phyloP scores from a whole-genome alignment of 2,888 invertebrate genomes.

The Tricholauxania praeusta region DNA sequence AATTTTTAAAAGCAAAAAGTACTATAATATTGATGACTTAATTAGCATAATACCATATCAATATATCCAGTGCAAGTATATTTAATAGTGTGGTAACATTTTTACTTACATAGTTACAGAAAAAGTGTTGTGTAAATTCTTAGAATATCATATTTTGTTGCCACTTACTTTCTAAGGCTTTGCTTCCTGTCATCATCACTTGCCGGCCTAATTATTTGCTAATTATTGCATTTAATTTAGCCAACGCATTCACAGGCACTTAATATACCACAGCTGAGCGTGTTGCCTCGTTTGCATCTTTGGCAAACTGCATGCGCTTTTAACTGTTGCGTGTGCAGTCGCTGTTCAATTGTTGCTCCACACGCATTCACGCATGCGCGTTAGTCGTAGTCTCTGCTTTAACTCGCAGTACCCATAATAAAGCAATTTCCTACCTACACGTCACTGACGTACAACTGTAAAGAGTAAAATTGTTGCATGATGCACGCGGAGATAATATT shows the following conservation, averaged over 20 bases:
- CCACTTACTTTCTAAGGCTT: too few relatives aligned
- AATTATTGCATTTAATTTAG: constrained; percentile 17
- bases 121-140: too few relatives aligned
- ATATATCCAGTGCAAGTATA: too few relatives aligned
- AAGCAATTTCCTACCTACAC: constrained; percentile 61
- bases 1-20: too few relatives aligned
- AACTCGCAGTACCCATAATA: constrained; percentile 51
- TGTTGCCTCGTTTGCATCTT: too few relatives aligned
- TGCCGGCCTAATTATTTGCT: constrained; percentile 5
- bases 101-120: too few relatives aligned
- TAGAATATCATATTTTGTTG: too few relatives aligned
- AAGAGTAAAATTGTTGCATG: background rate
- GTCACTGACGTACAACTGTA: constrained; percentile 25
- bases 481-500: too few relatives aligned
- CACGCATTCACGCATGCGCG: constrained; percentile 23
- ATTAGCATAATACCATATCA: too few relatives aligned
- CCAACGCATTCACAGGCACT: constrained; percentile 17
- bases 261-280: constrained; percentile 16
- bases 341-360: constrained; percentile 18
- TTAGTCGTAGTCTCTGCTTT: background rate
- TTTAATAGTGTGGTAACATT: too few relatives aligned
- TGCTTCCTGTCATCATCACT: too few relatives aligned
- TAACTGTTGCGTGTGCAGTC: constrained; percentile 14
- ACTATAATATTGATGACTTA: too few relatives aligned
- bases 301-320: constrained; percentile 8